Conservation (phyloP, 2,888 invertebrate genomes). For the Zootermopsis nevadensis region DNA sequence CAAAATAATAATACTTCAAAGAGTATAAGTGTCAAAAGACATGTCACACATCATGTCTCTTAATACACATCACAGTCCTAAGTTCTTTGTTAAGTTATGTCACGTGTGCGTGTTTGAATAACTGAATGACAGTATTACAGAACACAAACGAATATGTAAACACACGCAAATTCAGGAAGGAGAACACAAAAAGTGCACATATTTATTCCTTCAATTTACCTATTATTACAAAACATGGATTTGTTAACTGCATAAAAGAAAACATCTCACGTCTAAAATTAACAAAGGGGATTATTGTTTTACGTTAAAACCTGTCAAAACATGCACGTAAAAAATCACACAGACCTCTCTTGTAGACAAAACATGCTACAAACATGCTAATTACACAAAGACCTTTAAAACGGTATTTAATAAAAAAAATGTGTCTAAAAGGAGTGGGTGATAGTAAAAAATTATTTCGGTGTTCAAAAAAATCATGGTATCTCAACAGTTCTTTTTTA, state of each 20-base stretch:
- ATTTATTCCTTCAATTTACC: conserved; percentile 11
- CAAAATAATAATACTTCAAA: neutral
- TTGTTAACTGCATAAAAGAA: conserved; percentile 17
- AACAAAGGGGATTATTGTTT: conserved; percentile 7
- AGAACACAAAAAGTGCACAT: neutral
- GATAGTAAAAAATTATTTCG: conserved; percentile 2
- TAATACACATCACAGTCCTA: neutral
- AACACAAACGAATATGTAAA: neutral
- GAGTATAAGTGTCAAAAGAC: neutral
- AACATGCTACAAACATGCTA: conserved; percentile 6
- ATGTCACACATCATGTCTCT: neutral
- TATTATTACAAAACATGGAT: neutral
- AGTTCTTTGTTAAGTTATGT: neutral
- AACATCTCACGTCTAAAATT: conserved; percentile 33
- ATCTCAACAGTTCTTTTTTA: conserved; percentile 17
- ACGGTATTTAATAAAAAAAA: neutral
- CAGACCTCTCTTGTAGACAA: neutral
- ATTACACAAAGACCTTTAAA: conserved; percentile 24
- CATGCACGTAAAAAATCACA: conserved; percentile 8
- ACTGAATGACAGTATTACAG: neutral
- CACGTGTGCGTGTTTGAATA: neutral
- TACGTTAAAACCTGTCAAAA: conserved; percentile 39
- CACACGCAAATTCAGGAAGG: neutral
- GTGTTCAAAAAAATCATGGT: neutral
- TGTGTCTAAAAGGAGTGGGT: neutral